Evolutionary conservation across 2,113 vertebrate genomes (phyloP), one percentile per base, ranked within the genome.

Genomic region (Silurus glanis): DNA sequence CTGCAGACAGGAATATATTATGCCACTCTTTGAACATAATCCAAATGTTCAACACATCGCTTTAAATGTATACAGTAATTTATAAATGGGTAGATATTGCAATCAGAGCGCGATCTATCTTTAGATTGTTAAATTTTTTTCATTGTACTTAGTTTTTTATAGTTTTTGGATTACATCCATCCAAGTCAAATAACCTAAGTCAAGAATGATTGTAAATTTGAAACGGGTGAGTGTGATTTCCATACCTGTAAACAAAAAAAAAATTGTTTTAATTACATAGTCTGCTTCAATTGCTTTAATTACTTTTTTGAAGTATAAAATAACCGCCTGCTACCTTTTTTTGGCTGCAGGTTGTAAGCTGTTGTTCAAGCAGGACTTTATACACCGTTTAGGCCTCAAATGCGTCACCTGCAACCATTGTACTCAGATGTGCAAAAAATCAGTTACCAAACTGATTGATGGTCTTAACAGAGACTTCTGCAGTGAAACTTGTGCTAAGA

Each of bases 361-460:
- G 84, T 93, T 99, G 78, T 99, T 96, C 92, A 99, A 99, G 95
- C 97, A 99, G 93, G 98, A 99, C 91, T 99, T 99, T 91, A 96
- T 97, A 93, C 96, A 95, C 88, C 96, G 96, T 79, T 94, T 99
- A 93, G 98, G 98, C 88, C 93, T 99, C 90, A 98, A 98, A 94
- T 99, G 98, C 90, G 98, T 99, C 90, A 98, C 96, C 91, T 99
- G 98, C 92, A 99, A 98, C 95, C 97, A 99, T 94, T 99, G 98
- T 93, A 96, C 94, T 90, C 98, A 99, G 93, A 96, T 99, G 82
- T 99, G 98, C 93, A 99, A 98, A 95, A 96, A 97, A 91, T 95
- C 96, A 16, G 94, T 98, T 83, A 96, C 97, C 79, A 97, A 96
- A 92, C 96, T 96, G 92, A 94, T 99, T 67, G 98, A 98, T 49